Evolutionary conservation across 2,888 invertebrate genomes (phyloP).

Genomic region (Leptothorax acervorum): DNA sequence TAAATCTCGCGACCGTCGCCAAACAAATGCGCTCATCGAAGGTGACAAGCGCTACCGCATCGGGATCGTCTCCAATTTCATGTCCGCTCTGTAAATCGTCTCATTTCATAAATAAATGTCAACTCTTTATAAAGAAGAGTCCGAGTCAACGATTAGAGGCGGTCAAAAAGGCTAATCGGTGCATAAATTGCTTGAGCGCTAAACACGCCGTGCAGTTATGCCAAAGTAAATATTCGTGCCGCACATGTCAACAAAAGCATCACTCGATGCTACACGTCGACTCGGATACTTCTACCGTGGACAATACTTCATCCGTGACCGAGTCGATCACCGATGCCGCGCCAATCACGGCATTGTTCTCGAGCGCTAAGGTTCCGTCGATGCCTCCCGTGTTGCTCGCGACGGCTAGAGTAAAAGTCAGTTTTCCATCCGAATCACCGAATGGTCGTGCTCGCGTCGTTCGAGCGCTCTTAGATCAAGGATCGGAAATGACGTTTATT

Average conservation of each 20-base stretch:
- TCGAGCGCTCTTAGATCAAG: background rate
- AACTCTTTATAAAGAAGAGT: background rate
- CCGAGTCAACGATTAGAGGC: background rate
- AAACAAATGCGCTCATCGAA: too few relatives aligned
- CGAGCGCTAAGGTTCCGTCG: too few relatives aligned
- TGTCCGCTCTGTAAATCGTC: background rate
- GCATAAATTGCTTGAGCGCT: background rate
- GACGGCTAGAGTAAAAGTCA: too few relatives aligned
- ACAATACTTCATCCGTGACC: too few relatives aligned
- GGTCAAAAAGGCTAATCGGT: background rate
- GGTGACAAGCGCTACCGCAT: too few relatives aligned
- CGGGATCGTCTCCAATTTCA: background rate
- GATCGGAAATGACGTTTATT: background rate
- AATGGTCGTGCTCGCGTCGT: too few relatives aligned
- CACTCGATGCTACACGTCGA: background rate
- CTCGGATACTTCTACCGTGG: background rate
- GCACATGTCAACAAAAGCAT: background rate
- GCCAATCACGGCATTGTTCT: too few relatives aligned
- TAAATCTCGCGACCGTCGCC: too few relatives aligned
- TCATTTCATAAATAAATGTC: background rate
- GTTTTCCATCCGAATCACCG: too few relatives aligned
- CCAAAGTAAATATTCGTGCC: background rate
- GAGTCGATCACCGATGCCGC: background rate
- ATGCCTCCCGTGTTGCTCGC: too few relatives aligned
- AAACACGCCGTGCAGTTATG: background rate